Percentiles rank a stretch among this genome's conserved stretches.
Evolutionary conservation across 2,113 vertebrate species (phyloP).

Genomic region (Cettia cetti): DNA sequence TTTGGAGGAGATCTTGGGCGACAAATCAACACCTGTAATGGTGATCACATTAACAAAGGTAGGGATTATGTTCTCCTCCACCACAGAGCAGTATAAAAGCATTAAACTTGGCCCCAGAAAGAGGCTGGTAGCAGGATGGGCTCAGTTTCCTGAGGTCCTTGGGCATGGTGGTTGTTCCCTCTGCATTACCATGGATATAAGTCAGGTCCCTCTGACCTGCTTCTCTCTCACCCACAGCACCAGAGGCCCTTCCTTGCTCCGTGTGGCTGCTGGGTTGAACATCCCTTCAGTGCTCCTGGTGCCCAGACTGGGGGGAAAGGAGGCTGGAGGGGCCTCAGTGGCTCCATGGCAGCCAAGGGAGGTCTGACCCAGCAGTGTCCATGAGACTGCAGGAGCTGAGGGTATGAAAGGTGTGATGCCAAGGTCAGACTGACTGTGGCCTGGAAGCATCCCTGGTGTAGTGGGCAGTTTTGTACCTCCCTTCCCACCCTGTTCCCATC

Average conservation of each 20-base stretch:
- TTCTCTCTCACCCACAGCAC: not conserved
- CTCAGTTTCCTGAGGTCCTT: not conserved
- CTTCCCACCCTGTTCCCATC: not conserved
- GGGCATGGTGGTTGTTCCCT: not conserved
- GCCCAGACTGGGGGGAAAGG: not conserved
- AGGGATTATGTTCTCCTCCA: not conserved
- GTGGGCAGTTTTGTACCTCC: not conserved
- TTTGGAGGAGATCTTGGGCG: not conserved
- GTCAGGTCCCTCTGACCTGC: not conserved
- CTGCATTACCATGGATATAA: accelerated
- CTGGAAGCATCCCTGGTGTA: not conserved
- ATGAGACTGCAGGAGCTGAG: not conserved
- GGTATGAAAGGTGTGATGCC: accelerated
- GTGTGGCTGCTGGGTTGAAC: accelerated
- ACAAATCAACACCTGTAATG: not conserved
- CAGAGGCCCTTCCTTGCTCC: too few species aligned
- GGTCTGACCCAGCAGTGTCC: not conserved
- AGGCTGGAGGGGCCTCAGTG: not conserved
- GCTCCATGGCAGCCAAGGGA: not conserved
- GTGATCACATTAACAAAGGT: not conserved
- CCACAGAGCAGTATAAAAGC: not conserved
- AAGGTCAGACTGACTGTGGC: accelerated
- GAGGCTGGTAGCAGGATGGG: not conserved
- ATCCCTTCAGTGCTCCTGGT: not conserved
- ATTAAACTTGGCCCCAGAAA: not conserved